Conservation (phyloP, 2,797 vertebrate species). For the Bovichtus variegatus region DNA sequence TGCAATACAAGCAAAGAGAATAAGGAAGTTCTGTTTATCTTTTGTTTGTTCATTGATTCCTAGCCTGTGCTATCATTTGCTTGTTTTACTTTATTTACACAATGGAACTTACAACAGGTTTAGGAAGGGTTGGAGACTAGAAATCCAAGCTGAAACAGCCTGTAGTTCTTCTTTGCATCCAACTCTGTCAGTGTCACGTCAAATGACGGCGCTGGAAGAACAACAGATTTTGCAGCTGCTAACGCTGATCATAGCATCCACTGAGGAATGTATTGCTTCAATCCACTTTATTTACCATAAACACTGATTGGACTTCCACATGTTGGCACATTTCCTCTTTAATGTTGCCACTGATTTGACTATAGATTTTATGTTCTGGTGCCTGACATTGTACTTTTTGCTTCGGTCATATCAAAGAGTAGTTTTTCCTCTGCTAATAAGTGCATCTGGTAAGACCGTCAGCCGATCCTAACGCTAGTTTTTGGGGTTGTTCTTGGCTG, state of each 20-base stretch:
- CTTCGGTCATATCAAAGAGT: neutral
- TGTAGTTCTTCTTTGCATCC: too few species aligned
- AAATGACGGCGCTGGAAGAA: neutral
- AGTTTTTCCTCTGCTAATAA: neutral
- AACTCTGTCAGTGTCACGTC: neutral
- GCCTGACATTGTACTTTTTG: neutral
- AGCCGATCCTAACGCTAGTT: neutral
- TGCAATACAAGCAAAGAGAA: neutral
- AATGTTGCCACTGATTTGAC: too few species aligned
- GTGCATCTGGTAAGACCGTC: neutral
- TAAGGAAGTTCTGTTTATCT: neutral
- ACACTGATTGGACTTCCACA: too few species aligned
- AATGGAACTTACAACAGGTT: too few species aligned
- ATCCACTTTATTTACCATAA: too few species aligned
- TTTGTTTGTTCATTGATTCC: too few species aligned
- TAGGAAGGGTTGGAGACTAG: too few species aligned
- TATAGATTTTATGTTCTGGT: neutral
- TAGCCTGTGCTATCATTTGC: too few species aligned
- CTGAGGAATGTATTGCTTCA: neutral
- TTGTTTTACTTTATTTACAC: too few species aligned
- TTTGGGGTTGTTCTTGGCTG: neutral
- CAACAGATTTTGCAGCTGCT: neutral
- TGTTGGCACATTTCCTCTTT: too few species aligned
- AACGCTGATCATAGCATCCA: neutral
- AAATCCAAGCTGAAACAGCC: too few species aligned